Evolutionary conservation across 2,888 invertebrate genomes (phyloP).

Genomic region (Melieria picta): DNA sequence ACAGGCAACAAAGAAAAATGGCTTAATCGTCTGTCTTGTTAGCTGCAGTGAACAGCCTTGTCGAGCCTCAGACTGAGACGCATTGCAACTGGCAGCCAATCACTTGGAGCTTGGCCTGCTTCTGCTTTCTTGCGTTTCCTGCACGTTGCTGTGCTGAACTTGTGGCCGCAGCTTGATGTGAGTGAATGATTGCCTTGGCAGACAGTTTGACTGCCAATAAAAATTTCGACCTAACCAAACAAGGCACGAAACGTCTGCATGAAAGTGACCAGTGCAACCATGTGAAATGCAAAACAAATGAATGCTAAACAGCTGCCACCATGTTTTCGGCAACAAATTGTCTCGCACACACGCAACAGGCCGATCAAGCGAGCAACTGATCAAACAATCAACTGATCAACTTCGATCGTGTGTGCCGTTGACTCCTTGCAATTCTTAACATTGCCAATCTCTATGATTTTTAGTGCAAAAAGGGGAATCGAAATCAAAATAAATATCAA

Average conservation of each 20-base stretch:
- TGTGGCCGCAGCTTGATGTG: conserved; percentile 16
- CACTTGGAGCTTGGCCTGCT: too few species aligned
- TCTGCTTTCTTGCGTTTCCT: too few species aligned
- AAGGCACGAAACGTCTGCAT: neutral
- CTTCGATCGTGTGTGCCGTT: neutral
- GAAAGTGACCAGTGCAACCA: neutral
- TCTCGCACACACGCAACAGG: neutral
- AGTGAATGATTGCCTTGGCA: conserved; percentile 40
- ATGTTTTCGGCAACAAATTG: too few species aligned
- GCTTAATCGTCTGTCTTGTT: conserved; percentile 59
- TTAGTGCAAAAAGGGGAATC: too few species aligned
- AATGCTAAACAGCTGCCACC: too few species aligned
- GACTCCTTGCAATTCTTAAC: too few species aligned
- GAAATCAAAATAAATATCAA: too few species aligned
- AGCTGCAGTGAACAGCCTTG: too few species aligned
- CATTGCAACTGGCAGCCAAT: too few species aligned
- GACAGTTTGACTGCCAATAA: conserved; percentile 43
- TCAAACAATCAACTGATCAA: neutral
- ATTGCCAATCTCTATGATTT: too few species aligned
- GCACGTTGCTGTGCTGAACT: too few species aligned
- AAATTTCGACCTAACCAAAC: conserved; percentile 28
- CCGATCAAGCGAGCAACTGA: neutral
- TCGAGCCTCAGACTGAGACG: too few species aligned
- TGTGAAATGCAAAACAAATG: neutral
- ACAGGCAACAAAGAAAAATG: conserved; percentile 47